phyloP scores from a whole-genome alignment of 2,113 vertebrate genomes.

The Melospiza georgiana region DNA sequence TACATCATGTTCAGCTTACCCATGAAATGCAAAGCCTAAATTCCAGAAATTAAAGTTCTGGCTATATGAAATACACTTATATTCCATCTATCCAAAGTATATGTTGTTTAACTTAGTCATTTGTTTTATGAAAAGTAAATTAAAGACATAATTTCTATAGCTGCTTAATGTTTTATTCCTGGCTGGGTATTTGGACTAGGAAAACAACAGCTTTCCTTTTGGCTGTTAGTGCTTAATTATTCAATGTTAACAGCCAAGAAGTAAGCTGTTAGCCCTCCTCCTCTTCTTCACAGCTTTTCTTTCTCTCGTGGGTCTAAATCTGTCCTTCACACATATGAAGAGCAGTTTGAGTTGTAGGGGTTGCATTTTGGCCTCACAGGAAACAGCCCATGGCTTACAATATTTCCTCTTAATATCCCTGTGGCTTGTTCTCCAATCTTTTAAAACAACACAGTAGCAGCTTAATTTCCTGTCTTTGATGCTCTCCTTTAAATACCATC shows the following conservation, averaged over 20 bases:
- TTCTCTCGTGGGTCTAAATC: slow-evolving; percentile 63
- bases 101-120: slow-evolving; percentile 37
- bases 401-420: background rate
- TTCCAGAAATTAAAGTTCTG: background rate
- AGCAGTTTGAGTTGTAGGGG: slow-evolving; percentile 25
- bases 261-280: slow-evolving; percentile 70
- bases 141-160: slow-evolving; percentile 39
- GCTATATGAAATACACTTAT: background rate
- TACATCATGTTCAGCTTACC: background rate
- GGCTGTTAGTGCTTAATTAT: slow-evolving; percentile 67
- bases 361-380: slow-evolving; percentile 34
- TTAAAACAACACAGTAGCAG: background rate
- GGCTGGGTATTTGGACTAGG: slow-evolving; percentile 65
- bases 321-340: slow-evolving; percentile 56
- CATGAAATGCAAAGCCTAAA: background rate
- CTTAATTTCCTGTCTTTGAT: background rate
- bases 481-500: background rate
- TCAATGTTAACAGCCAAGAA: slow-evolving; percentile 68
- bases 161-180: slow-evolving; percentile 70
- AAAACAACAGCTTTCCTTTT: slow-evolving; percentile 74
- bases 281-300: slow-evolving; percentile 67
- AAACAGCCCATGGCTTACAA: slow-evolving; percentile 3
- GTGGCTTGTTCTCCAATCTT: background rate
- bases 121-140: slow-evolving; percentile 60
- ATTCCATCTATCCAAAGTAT: background rate